Percentiles rank a stretch among this genome's conserved stretches.
Conservation (phyloP, 2,113 vertebrate genomes). For the Vulpes ferrilata region DNA sequence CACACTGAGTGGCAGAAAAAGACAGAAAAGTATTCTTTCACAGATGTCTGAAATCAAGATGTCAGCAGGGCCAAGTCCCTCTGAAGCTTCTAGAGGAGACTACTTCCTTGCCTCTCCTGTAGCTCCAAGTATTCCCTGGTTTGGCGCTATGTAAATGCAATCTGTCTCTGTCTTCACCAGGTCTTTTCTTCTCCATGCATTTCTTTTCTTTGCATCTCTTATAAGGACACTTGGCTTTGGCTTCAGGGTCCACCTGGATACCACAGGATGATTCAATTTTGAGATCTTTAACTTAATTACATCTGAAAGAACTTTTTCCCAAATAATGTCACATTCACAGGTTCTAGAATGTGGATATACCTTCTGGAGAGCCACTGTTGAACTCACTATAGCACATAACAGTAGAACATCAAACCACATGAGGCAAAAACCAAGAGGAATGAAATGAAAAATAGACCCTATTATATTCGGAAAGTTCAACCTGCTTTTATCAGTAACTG, state of each 20-base stretch:
- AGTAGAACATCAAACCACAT: not conserved
- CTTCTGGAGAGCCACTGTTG: not conserved
- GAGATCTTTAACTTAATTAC: not conserved
- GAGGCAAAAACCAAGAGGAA: not conserved
- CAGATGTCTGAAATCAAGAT: not conserved
- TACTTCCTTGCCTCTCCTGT: not conserved
- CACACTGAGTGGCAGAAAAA: not conserved
- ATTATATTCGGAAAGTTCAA: not conserved
- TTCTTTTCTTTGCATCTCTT: not conserved
- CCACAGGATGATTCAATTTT: not conserved
- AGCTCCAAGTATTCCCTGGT: not conserved
- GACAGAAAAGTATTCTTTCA: not conserved
- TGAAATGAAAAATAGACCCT: not conserved
- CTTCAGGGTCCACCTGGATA: not conserved
- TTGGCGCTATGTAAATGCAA: not conserved
- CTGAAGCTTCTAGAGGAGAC: not conserved
- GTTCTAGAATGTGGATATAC: not conserved
- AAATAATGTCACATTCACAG: not conserved
- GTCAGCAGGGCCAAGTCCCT: not conserved
- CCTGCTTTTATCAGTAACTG: not conserved
- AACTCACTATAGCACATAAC: not conserved
- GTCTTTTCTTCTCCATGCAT: not conserved
- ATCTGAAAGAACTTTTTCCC: not conserved
- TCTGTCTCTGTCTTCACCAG: not conserved
- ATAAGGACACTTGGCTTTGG: not conserved